A percentile compares a stretch with the other conserved stretches of the same genome.
Evolutionary conservation across 2,888 invertebrate genomes (phyloP).

Genomic region (Acleris literana): DNA sequence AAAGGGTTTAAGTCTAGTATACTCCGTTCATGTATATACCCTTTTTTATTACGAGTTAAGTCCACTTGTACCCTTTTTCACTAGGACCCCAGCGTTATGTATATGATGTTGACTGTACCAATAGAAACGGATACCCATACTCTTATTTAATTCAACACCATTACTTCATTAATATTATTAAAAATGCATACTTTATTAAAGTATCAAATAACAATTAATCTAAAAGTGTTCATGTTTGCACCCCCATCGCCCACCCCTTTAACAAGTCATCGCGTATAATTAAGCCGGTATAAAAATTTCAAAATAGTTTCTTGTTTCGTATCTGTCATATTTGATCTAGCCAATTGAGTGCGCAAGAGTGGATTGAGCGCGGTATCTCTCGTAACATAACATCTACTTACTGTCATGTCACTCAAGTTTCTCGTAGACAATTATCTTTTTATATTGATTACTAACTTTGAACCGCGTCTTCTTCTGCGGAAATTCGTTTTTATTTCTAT

Average conservation of each 20-base stretch:
- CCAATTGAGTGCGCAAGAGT: conserved; percentile 12
- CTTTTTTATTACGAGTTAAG: no score
- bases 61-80: no score
- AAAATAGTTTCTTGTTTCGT: conserved; percentile 3
- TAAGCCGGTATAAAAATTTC: conserved; percentile 17
- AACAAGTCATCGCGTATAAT: conserved; percentile 31
- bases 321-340: conserved; percentile 14
- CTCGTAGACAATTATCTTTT: neutral
- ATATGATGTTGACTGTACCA: no score
- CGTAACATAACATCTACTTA: neutral
- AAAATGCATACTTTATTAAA: neutral
- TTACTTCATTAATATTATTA: no score
- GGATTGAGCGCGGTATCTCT: neutral
- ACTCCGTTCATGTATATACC: no score
- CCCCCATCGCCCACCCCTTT: conserved; percentile 23
- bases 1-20: no score
- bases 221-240: conserved; percentile 6
- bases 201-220: conserved; percentile 4
- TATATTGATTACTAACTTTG: no score
- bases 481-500: no score
- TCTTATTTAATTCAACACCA: no score
- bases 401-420: neutral
- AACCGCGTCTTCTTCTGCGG: no score
- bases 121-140: no score
- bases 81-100: no score